These are phyloP conservation scores for Laticauda colubrina DNA, from an alignment of 2,113 vertebrate genomes.

Conservation along the genomic window DNA sequence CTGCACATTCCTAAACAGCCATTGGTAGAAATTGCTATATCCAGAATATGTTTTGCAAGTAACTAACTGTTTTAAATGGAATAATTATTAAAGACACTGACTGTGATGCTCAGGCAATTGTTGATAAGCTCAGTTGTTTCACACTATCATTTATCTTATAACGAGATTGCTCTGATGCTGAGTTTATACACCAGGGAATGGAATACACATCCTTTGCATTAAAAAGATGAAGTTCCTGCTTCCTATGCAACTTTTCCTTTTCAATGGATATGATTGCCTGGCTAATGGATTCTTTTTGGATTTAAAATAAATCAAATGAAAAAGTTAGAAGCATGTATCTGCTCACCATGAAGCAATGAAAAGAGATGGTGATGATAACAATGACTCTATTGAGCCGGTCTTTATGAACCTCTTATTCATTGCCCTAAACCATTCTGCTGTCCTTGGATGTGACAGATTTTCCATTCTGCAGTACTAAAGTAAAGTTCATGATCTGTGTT, in stretches of 20 bases:
- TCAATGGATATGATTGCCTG: not conserved
- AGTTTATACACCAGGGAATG: conserved; percentile 32
- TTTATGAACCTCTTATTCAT: not conserved
- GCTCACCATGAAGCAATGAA: not conserved
- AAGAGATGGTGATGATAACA: not conserved
- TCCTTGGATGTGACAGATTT: not conserved
- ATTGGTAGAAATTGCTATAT: conserved; percentile 75
- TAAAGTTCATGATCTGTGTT: not conserved
- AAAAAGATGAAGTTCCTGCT: not conserved
- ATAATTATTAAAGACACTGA: conserved; percentile 76
- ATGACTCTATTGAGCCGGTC: not conserved
- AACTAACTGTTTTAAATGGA: conserved; percentile 77
- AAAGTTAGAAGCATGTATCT: not conserved
- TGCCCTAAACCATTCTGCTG: not conserved
- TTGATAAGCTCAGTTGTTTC: conserved; percentile 60
- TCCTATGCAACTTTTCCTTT: not conserved
- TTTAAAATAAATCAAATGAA: not conserved
- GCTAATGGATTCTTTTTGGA: not conserved
- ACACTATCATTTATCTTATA: conserved; percentile 52
- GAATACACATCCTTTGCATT: not conserved
- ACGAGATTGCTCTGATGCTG: conserved; percentile 14
- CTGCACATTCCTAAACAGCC: conserved; percentile 74
- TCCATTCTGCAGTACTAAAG: not conserved
- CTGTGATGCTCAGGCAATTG: conserved; percentile 63
- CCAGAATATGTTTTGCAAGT: conserved; percentile 75